These are phyloP conservation scores for Eurosta solidaginis DNA, from an alignment of 1,140 invertebrate genomes.

Conservation along the genomic window DNA sequence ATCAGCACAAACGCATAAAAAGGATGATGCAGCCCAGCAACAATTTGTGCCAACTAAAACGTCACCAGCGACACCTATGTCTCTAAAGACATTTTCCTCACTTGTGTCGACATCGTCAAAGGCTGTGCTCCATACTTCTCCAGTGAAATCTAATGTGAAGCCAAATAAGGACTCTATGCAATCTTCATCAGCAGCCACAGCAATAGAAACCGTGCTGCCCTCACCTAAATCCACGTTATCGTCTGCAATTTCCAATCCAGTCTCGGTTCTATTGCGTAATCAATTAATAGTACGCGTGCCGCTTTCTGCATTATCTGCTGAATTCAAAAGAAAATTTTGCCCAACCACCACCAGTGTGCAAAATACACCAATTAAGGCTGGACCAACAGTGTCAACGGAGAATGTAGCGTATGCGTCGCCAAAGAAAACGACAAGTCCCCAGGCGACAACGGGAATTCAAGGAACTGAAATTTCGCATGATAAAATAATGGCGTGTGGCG, in stretches of 20 bases:
- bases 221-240: no score
- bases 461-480: neutral
- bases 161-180: neutral
- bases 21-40: no score
- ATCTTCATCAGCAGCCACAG: neutral
- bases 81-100: neutral
- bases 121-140: neutral
- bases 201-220: no score
- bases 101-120: neutral
- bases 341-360: neutral
- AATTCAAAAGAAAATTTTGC: constrained; percentile 5
- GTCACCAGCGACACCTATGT: neutral
- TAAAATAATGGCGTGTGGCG: neutral
- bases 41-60: no score
- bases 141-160: neutral
- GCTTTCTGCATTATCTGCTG: constrained; percentile 14
- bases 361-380: neutral
- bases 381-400: neutral
- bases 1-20: neutral
- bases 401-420: neutral
- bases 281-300: constrained; percentile 30
- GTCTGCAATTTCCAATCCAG: neutral
- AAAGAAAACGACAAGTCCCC: neutral
- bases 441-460: neutral
- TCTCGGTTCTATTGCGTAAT: neutral